These are phyloP conservation scores for Sogatella furcifera DNA, from an alignment of 1,140 invertebrate genomes.

Conservation along the genomic window DNA sequence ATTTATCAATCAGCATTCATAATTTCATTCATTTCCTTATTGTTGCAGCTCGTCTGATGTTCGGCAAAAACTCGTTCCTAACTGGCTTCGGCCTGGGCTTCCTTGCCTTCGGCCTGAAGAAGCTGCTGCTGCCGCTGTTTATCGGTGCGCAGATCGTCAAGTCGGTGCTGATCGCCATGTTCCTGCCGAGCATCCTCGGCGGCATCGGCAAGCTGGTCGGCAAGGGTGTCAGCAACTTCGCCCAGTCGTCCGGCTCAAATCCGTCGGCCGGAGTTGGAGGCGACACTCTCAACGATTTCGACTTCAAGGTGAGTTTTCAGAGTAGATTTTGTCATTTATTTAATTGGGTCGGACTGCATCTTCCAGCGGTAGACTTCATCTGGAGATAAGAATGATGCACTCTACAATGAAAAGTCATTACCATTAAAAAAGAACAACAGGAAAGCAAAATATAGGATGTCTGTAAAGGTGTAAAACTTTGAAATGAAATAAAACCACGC, in stretches of 20 bases:
- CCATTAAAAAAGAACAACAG: too few species aligned
- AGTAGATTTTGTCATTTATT: too few species aligned
- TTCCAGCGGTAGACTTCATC: too few species aligned
- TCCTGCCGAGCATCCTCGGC: slow-evolving; percentile 68
- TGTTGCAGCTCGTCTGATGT: slow-evolving; percentile 22
- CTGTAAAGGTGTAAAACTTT: too few species aligned
- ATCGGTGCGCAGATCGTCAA: slow-evolving; percentile 69
- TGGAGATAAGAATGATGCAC: too few species aligned
- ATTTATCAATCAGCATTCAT: too few species aligned
- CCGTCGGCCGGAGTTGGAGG: slow-evolving; percentile 32
- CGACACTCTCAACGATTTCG: slow-evolving; percentile 46
- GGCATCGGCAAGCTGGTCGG: slow-evolving; percentile 69
- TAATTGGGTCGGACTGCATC: too few species aligned
- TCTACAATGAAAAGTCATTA: too few species aligned
- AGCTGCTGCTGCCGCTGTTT: slow-evolving; percentile 57
- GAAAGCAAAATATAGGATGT: too few species aligned
- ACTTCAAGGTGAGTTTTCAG: slow-evolving; percentile 41
- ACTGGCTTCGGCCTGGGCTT: slow-evolving; percentile 57
- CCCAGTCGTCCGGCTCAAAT: slow-evolving; percentile 33
- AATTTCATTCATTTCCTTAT: too few species aligned
- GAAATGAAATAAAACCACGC: too few species aligned
- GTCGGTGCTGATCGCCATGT: slow-evolving; percentile 64
- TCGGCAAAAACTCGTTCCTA: slow-evolving; percentile 51
- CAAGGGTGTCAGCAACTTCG: slow-evolving; percentile 41
- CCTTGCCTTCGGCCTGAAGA: slow-evolving; percentile 67